Conservation (phyloP, 2,888 invertebrate genomes). For the Serrognathus titanus region DNA sequence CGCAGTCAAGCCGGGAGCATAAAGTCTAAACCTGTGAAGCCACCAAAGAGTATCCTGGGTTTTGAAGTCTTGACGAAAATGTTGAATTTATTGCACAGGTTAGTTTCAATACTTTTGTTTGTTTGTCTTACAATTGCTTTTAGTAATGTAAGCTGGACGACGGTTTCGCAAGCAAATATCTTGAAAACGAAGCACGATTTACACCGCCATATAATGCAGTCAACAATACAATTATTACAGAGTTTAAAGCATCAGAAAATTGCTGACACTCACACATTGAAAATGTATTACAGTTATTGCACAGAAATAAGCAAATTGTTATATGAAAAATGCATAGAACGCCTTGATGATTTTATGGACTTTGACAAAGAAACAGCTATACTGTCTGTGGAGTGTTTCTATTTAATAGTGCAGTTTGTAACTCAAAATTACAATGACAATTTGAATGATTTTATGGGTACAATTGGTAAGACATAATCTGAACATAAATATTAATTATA, state of each 20-base stretch:
- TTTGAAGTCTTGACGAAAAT: constrained; percentile 48
- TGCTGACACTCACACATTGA: constrained; percentile 35
- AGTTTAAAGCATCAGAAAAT: constrained; percentile 43
- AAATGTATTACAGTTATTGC: constrained; percentile 39
- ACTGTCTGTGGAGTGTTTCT: constrained; percentile 59
- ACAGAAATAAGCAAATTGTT: constrained; percentile 44
- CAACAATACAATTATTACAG: constrained; percentile 46
- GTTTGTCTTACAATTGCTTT: not conserved
- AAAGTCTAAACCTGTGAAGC: constrained; percentile 37
- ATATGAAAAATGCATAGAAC: constrained; percentile 49
- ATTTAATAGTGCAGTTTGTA: constrained; percentile 47
- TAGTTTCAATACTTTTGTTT: constrained; percentile 28
- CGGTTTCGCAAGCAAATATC: constrained; percentile 50
- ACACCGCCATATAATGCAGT: constrained; percentile 56
- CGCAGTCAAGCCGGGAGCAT: constrained; percentile 21
- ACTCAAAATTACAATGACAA: constrained; percentile 42
- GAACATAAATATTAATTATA: no score
- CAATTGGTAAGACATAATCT: constrained; percentile 43
- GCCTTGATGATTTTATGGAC: constrained; percentile 54
- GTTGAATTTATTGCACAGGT: constrained; percentile 50
- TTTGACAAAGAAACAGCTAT: constrained; percentile 57
- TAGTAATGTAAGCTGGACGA: constrained; percentile 53
- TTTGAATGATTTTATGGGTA: constrained; percentile 46
- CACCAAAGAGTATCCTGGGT: constrained; percentile 50
- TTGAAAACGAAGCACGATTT: constrained; percentile 56